Evolutionary conservation across 2,113 vertebrate genomes (phyloP).

Genomic region (Dinomys branickii): DNA sequence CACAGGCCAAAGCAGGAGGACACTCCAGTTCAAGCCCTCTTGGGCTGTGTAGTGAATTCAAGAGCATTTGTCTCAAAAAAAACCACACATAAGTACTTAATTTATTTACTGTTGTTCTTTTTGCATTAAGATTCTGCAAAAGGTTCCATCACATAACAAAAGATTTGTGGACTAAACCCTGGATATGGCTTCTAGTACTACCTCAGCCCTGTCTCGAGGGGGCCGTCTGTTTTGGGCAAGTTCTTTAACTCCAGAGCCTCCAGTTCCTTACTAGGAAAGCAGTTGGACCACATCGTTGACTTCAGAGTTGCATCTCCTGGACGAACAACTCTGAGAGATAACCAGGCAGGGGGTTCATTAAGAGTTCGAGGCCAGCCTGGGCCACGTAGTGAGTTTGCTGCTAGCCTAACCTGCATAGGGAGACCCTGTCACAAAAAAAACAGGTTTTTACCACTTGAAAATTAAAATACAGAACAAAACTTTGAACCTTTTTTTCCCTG

Average conservation of each 20-base stretch:
- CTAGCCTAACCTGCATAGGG: too few species aligned
- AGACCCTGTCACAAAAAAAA: not conserved
- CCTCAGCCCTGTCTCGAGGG: not conserved
- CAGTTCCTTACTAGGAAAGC: not conserved
- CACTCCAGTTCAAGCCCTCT: not conserved
- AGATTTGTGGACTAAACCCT: not conserved
- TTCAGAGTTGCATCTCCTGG: not conserved
- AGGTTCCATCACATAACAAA: not conserved
- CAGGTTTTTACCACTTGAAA: not conserved
- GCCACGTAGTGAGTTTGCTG: not conserved
- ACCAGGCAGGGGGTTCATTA: not conserved
- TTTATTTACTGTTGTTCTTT: conserved; percentile 23
- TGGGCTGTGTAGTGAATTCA: not conserved
- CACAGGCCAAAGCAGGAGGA: not conserved
- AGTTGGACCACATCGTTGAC: not conserved
- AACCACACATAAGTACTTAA: not conserved
- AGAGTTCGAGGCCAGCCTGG: not conserved
- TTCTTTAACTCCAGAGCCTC: not conserved
- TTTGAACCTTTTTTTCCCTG: not conserved
- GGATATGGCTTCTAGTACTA: not conserved
- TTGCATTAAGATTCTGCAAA: not conserved
- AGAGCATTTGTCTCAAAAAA: not conserved
- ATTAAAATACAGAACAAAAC: not conserved
- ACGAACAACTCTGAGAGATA: not conserved
- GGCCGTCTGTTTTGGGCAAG: not conserved